Conservation (phyloP, 2,797 vertebrate genomes). For the Numenius phaeopus region DNA sequence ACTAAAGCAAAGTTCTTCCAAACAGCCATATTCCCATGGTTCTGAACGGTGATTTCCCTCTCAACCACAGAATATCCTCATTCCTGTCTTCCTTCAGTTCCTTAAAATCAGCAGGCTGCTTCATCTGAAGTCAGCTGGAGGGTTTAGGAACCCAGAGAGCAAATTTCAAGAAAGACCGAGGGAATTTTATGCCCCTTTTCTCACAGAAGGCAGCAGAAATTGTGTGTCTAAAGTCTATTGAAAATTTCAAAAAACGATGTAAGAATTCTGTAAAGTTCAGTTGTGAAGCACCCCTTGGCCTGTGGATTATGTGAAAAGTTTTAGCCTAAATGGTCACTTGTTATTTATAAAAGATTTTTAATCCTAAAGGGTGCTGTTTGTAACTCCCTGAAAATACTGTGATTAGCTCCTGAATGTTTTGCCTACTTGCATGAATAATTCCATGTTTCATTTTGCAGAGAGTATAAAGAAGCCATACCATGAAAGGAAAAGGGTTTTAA, state of each 20-base stretch:
- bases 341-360: background rate
- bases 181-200: background rate
- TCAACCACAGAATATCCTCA: background rate
- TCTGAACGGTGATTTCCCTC: background rate
- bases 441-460: background rate
- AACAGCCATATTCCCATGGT: background rate
- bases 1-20: background rate
- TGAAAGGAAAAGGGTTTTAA: background rate
- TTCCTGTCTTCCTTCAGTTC: background rate
- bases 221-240: background rate
- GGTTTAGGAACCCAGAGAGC: background rate
- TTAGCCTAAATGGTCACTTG: background rate
- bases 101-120: background rate
- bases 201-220: background rate
- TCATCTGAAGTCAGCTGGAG: background rate
- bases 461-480: background rate
- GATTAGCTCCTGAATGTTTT: background rate
- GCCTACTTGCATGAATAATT: background rate
- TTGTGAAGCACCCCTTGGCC: background rate
- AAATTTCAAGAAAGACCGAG: background rate
- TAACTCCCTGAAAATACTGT: background rate
- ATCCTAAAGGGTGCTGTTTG: background rate
- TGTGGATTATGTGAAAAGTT: background rate
- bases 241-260: background rate
- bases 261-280: background rate